Evolutionary conservation across 37 sponge, comb jelly and placozoan genomes (phyloP).

Genomic region (Beroe forskalii): DNA sequence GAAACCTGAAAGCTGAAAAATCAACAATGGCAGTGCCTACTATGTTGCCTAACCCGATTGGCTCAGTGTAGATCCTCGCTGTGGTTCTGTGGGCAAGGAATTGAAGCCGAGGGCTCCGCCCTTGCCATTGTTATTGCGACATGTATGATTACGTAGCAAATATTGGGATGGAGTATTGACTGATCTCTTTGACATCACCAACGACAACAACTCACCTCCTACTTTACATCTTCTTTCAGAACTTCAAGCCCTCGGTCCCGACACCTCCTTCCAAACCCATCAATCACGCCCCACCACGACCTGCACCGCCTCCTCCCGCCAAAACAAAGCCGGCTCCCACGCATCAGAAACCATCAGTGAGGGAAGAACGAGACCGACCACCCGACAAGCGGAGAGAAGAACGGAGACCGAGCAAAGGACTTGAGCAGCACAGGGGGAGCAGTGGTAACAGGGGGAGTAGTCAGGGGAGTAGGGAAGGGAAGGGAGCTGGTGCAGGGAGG

Average conservation of each 20-base stretch:
- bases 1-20: too few species aligned
- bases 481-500: background rate
- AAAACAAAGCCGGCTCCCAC: background rate
- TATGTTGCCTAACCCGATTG: too few species aligned
- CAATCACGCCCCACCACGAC: conserved; percentile 4
- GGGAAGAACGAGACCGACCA: conserved; percentile 11
- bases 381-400: conserved; percentile 2
- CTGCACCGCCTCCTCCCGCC: background rate
- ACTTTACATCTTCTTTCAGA: conserved; percentile 15
- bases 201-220: background rate
- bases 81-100: too few species aligned
- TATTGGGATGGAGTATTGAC: too few species aligned
- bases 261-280: background rate
- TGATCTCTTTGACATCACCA: too few species aligned
- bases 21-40: too few species aligned
- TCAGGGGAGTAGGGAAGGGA: background rate
- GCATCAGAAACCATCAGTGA: background rate
- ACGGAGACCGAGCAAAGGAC: background rate
- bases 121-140: too few species aligned
- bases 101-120: too few species aligned
- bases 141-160: too few species aligned
- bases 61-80: too few species aligned
- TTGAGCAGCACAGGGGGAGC: background rate
- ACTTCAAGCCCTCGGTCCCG: background rate
- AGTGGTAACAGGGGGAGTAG: background rate